These are phyloP conservation scores for Asobara japonica DNA, from an alignment of 1,140 invertebrate genomes.

Conservation along the genomic window DNA sequence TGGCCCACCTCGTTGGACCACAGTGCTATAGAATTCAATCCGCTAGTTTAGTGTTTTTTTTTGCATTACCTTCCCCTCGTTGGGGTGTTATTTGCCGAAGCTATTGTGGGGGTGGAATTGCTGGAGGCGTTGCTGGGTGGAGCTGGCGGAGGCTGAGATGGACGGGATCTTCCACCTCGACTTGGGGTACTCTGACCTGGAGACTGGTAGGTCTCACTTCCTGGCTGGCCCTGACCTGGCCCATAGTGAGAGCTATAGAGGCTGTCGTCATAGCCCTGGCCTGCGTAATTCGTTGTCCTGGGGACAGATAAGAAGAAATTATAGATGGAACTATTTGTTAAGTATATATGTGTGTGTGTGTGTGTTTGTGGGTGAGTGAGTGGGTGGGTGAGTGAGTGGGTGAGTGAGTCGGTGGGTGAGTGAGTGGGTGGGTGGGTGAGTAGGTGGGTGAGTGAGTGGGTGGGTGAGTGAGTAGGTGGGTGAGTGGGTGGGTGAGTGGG, in stretches of 20 bases:
- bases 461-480: no score
- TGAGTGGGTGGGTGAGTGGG: no score
- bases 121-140: conserved; percentile 77
- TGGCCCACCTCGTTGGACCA: no score
- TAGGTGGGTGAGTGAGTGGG: no score
- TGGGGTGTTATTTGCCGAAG: conserved; percentile 74
- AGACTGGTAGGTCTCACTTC: conserved; percentile 63
- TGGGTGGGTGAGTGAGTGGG: no score
- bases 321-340: conserved; percentile 23
- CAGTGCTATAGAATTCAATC: no score
- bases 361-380: no score
- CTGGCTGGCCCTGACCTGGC: conserved; percentile 57
- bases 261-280: conserved; percentile 63
- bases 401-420: no score
- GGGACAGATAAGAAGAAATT: conserved; percentile 29
- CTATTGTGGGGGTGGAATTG: conserved; percentile 75
- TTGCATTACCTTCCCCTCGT: no score
- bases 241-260: conserved; percentile 64
- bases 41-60: no score
- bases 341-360: no score
- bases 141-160: conserved; percentile 87
- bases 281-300: conserved; percentile 56
- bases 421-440: no score
- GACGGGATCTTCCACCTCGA: conserved; percentile 71
- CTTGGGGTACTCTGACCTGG: conserved; percentile 70